Base-by-base conservation (phyloP, 2,113 vertebrate genomes). In the Dryoscopus gambensis region DNA sequence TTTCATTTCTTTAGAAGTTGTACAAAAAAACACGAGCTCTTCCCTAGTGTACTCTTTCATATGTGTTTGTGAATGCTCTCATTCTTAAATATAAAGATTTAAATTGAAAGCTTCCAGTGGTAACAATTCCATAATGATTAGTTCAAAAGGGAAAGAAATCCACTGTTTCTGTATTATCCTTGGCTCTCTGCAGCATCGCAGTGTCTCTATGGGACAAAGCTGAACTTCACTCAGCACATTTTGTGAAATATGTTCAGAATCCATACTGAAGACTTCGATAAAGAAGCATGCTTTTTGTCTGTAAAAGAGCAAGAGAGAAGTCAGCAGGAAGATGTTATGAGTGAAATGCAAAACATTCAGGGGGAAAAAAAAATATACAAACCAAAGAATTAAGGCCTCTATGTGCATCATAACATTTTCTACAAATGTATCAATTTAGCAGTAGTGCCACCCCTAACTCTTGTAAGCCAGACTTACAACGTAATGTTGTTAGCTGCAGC, bases 1-100 rank as follows among this genome's bases (percentile, higher is more conserved):
- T 87, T 89, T 76, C 5, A 5, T 93, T 94, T 79, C 56, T 86
- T 73, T 31, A 81, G 31, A 90, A 83, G 39, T 40, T 30, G 46
- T 53, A 69, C 7, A 40, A 62, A 92, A 92, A 89, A 46, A 28
- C 25, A 69, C 15, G 28, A 91, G 96, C 95, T 96, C 95, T 96
- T 97, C 96, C 92, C 80, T 83, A 88, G 82, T 49, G 15, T 83
- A 35, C 13, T 64, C 39, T 50, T 83, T 42, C 84, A 77, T 77
- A 67, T 77, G 74, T 94, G 69, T 87, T 94, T 77, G 95, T 69
- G 50, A 88, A 63, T 92, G 64, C 64, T 76, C 53, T 71, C 53
- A 40, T 90, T 86, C 59, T 75, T 77, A 35, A 88, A 67, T 60
- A 33, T 2, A 15, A 71, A 83, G 13, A 55, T 28, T 56, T 44